Base-by-base conservation (phyloP, 2,888 invertebrate species). In the Drosophila mimica region DNA sequence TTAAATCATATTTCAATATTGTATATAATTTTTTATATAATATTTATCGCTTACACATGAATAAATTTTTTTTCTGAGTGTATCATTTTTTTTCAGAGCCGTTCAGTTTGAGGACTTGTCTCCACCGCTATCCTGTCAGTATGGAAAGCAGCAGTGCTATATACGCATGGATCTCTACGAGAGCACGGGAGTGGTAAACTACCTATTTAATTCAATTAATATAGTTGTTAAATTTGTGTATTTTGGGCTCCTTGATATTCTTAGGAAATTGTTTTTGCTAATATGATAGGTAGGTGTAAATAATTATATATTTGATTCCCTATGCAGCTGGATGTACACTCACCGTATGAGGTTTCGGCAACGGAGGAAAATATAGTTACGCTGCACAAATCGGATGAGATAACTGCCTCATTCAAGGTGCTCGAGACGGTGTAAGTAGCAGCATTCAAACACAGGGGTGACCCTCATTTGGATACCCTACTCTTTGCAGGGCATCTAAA, bases 151-250 rank as follows among this genome's bases (percentile, higher is more conserved):
- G 51, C 91, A 91, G 68, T 93, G 93, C 61, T 93, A 87, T 53
- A 91, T 93, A 4, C 91, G 92, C 64, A 85, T 93, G 82, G 92
- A 93, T 81, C 83, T 92, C 3, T 91, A 87, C 62, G 92, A 92
- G 61, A 91, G 92, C 53, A 91, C 92, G 0, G 92, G 92, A 36
- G 89, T 89, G 63, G 93, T 93, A 75, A 75, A 83, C 30, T 13
- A 8, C 11, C 3, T 49, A 30, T 57, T 17, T 34, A 13, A 7
- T 20, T 36, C 17, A 17, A 13, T 20, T 43, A 43, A 43, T 20
- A 20, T 6, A 6, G 13, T 20, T 43, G 3, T 20, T 11, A 43
- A 13, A 20, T 13, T n/a, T n/a, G n/a, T n/a, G n/a, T n/a, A n/a
- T n/a, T 34, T 34, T 34, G 13, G 2, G 5, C 4, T 15, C 34